Percentiles rank a stretch among this genome's conserved stretches.
Conservation (phyloP, 2,888 invertebrate species). For the Andricus quercusramuli region DNA sequence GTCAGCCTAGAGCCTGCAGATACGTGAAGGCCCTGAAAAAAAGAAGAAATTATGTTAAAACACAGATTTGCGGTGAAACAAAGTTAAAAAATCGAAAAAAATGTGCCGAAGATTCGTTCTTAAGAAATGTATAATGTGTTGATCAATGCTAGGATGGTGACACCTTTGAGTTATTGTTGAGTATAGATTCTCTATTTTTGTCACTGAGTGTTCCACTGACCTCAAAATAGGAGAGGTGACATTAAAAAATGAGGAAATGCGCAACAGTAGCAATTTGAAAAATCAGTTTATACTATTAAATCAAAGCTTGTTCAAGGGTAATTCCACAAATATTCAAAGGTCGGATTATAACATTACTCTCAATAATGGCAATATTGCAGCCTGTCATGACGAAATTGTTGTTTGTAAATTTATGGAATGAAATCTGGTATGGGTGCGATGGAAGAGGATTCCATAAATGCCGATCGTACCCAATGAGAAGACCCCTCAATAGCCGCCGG, state of each 20-base stretch:
- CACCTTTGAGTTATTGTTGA: too few relatives aligned
- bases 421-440: constrained; percentile 25
- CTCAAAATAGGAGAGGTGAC: too few relatives aligned
- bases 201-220: too few relatives aligned
- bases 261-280: too few relatives aligned
- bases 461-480: constrained; percentile 50
- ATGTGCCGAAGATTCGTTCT: background rate
- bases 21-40: background rate
- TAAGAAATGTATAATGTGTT: too few relatives aligned
- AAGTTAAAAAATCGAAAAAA: background rate
- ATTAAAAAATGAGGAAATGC: too few relatives aligned
- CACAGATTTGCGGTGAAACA: background rate
- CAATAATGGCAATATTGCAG: background rate
- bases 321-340: background rate
- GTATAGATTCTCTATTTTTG: too few relatives aligned
- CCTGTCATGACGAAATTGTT: background rate
- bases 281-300: too few relatives aligned
- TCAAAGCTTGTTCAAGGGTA: too few relatives aligned
- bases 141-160: too few relatives aligned
- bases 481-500: constrained; percentile 69
- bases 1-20: background rate
- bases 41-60: constrained; percentile 8
- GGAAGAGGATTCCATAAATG: constrained; percentile 68
- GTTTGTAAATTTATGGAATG: background rate
- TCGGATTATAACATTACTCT: background rate